Evolutionary conservation across 2,888 invertebrate genomes (phyloP), one percentile per base, ranked within the genome.

Genomic region (Hydrotaea diabolus): DNA sequence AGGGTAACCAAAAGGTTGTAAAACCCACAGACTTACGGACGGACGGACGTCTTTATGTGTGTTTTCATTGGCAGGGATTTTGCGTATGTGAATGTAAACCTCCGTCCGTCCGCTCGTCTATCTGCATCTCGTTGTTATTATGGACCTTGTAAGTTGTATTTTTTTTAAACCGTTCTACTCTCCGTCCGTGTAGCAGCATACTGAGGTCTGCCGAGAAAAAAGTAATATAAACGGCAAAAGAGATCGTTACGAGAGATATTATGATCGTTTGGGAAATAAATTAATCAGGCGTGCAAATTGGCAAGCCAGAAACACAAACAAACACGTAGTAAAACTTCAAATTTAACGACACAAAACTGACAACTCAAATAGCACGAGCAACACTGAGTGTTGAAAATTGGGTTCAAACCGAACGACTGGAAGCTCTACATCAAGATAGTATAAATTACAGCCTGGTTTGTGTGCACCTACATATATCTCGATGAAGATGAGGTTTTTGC

Each of bases 241-340:
- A 43, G 46, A 69, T 69, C 46, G 46, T 46, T 23, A 21, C 23
- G 46, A 46, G 46, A 13, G 69, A 69, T 69, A 43, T 69, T 69
- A 69, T 69, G 69, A 69, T 69, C 69, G 69, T 46, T 69, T 39
- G 4, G 21, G 13, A 80, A 80, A 77, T 74, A 85, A 80, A 77
- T 80, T 77, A 85, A 82, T 82, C 71, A 80, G 57, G 43, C 79
- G 82, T 80, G 85, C 79, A 85, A 82, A 79, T 80, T 79, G 80
- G 57, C 71, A 75, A 31, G n/a, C 17, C n/a, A 46, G 23, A 75
- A 53, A 76, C 49, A 80, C 46, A 75, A 78, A 64, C 59, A 66
- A 15, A 43, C 23, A 59, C 4, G 59, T 23, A 59, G 26, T 55
- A 59, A 59, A 59, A 23, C 59, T 23, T 4, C 31, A 64, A 55